Base-by-base conservation (phyloP, 92 coral and sea anemone species). In the Micromussa lordhowensis region DNA sequence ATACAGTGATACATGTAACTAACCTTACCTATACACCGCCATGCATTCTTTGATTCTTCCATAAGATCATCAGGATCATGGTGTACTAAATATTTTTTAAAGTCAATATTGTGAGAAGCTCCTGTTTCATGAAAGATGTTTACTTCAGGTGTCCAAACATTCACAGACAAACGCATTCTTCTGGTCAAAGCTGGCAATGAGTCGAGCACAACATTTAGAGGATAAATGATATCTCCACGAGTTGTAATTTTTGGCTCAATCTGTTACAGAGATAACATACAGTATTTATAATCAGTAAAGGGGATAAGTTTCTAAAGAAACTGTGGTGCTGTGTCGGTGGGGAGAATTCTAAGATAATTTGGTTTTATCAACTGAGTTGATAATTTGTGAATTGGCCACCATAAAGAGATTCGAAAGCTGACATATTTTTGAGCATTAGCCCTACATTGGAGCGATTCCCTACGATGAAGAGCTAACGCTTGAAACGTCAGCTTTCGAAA, bases 101-200 rank as follows among this genome's bases (percentile, higher is more conserved):
- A 91, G 38, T 91, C 91, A 74, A 48, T 77, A 81, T 88, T 76
- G 17, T 75, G 40, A 12, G 71, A 32, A 7, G 88, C 74, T 68
- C 82, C 89, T 38, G 78, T 80, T 54, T 75, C 40, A 18, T 80
- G 85, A n/a, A 77, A 61, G n/a, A 88, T 92, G 79, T 92, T 92
- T 19, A 95, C 85, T 70, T 94, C 98, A 68, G 95, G 98, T 11
- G 96, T 95, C 98, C 98, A 95, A 31, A 95, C 94, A 86, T 94
- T 95, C 48, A 95, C 98, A 18, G 98, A 95, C 28, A 95, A 78
- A 63, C 87, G 95, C 81, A 95, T 94, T 68, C 92, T 88, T 75
- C 94, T 90, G 14, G 97, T 92, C 79, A 95, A 48, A 1, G 95
- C 98, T 30, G 98, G 93, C 38, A 95, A 85, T 30, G 92, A 90